Evolutionary conservation across 2,888 invertebrate genomes (phyloP).

Genomic region (Microchrysa polita): DNA sequence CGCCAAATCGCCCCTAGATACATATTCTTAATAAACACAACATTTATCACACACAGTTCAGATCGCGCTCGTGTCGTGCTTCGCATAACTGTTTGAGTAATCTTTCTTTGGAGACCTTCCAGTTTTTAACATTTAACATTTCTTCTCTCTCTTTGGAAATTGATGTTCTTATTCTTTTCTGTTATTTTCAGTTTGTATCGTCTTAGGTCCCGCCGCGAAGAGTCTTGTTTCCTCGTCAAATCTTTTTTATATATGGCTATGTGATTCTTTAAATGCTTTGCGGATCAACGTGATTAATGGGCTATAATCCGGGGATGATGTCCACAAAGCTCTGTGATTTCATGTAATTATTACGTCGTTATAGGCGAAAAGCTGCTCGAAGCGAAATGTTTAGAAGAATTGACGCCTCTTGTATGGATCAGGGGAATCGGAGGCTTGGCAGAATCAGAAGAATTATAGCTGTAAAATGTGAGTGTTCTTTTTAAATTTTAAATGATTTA

Average conservation of each 20-base stretch:
- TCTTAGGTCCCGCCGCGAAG: not conserved
- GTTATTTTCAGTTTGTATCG: not conserved
- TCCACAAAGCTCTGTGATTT: conserved; percentile 43
- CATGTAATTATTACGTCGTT: conserved; percentile 44
- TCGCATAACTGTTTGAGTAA: conserved; percentile 38
- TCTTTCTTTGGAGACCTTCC: conserved; percentile 38
- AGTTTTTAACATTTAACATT: conserved; percentile 11
- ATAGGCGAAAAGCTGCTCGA: conserved; percentile 1
- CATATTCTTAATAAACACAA: conserved; percentile 42
- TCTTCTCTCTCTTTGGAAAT: too few relatives aligned
- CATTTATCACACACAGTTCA: conserved; percentile 42
- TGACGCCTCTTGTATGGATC: too few relatives aligned
- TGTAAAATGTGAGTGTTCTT: too few relatives aligned
- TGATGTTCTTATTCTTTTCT: too few relatives aligned
- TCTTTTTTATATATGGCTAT: conserved; percentile 8
- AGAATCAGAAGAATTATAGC: too few relatives aligned
- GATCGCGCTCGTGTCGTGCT: conserved; percentile 44
- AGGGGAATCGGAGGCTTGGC: too few relatives aligned
- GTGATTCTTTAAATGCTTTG: conserved; percentile 44
- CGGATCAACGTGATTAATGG: conserved; percentile 44
- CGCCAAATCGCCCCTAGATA: conserved; percentile 32
- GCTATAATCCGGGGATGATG: conserved; percentile 43
- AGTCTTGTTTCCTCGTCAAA: not conserved
- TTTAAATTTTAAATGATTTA: too few relatives aligned
- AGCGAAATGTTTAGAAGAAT: too few relatives aligned